Evolutionary conservation across 2,113 vertebrate genomes (phyloP).

Genomic region (Acanthochromis polyacanthus): DNA sequence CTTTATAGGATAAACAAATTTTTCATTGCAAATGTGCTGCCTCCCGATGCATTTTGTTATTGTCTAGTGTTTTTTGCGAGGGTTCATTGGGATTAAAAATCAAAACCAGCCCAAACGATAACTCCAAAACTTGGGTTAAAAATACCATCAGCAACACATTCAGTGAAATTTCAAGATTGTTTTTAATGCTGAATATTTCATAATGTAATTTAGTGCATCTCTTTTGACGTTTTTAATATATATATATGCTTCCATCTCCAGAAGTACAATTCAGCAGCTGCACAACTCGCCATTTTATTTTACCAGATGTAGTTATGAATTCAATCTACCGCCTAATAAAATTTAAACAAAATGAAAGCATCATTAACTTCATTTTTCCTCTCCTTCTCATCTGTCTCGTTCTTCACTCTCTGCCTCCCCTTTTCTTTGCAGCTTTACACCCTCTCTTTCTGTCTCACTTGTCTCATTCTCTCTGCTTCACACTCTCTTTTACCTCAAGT

Average conservation of each 20-base stretch:
- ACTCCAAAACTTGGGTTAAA: not conserved
- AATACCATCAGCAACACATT: not conserved
- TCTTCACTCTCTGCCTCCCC: not conserved
- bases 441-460: constrained; percentile 23
- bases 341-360: constrained; percentile 50
- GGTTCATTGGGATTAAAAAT: not conserved
- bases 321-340: constrained; percentile 28
- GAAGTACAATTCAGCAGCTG: constrained; percentile 38
- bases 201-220: constrained; percentile 22
- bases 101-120: not conserved
- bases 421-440: constrained; percentile 12
- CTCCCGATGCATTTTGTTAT: not conserved
- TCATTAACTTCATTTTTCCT: constrained; percentile 29
- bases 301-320: constrained; percentile 25
- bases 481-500: constrained; percentile 53
- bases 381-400: not conserved
- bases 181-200: constrained; percentile 44
- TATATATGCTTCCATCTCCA: constrained; percentile 22
- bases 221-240: constrained; percentile 32
- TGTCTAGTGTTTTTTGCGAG: not conserved
- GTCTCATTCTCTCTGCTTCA: constrained; percentile 35
- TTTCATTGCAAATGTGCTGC: not conserved
- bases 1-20: not conserved
- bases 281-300: constrained; percentile 36
- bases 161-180: constrained; percentile 6